Evolutionary conservation across 2,888 invertebrate genomes (phyloP).

Genomic region (Catocala nupta): DNA sequence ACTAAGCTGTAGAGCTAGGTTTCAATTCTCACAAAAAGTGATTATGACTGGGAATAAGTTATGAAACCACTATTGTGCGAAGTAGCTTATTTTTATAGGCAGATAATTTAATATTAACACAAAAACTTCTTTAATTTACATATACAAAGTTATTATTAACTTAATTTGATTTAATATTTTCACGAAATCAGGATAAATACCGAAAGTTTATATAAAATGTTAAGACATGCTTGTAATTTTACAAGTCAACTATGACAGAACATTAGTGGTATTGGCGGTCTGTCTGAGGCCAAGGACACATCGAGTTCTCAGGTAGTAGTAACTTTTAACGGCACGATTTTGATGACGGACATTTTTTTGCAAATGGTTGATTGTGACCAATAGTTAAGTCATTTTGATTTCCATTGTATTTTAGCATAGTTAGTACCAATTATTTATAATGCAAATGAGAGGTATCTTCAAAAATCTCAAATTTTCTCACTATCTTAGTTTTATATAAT

Average conservation of each 20-base stretch:
- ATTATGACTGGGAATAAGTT: slow-evolving; percentile 2
- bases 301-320: slow-evolving; percentile 45
- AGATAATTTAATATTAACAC: neutral
- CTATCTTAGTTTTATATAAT: slow-evolving; percentile 10
- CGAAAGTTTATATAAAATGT: slow-evolving; percentile 22
- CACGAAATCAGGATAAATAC: neutral
- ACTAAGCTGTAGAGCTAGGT: slow-evolving; percentile 1
- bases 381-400: slow-evolving; percentile 10
- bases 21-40: neutral
- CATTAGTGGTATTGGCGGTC: slow-evolving; percentile 29
- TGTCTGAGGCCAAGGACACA: slow-evolving; percentile 40
- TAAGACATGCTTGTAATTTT: slow-evolving; percentile 28
- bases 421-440: slow-evolving; percentile 1
- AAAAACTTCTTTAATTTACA: too few relatives aligned
- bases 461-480: neutral
- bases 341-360: slow-evolving; percentile 37
- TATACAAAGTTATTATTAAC: too few relatives aligned
- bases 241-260: slow-evolving; percentile 33
- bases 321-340: slow-evolving; percentile 33
- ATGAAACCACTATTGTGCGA: slow-evolving; percentile 4
- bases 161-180: too few relatives aligned
- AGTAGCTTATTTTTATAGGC: neutral
- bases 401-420: slow-evolving; percentile 1
- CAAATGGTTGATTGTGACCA: slow-evolving; percentile 17
- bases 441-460: neutral